phyloP scores from a whole-genome alignment of 2,888 invertebrate species.

The Plagodis pulveraria region DNA sequence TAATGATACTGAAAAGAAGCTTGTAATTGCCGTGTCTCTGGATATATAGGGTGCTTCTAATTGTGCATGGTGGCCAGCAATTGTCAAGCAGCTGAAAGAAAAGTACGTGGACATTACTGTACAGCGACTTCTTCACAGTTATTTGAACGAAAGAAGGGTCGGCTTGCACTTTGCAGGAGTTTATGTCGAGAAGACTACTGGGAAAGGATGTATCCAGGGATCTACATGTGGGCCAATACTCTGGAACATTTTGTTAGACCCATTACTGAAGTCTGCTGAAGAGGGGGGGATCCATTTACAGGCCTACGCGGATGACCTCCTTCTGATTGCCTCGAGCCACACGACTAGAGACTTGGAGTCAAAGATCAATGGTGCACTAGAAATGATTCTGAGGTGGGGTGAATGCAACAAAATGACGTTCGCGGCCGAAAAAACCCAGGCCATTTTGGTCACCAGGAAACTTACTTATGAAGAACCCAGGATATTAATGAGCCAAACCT shows the following conservation, averaged over 20 bases:
- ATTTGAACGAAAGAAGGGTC: background rate
- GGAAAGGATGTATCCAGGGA: background rate
- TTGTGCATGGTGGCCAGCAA: background rate
- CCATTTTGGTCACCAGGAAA: background rate
- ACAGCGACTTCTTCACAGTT: background rate
- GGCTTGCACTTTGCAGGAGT: too few relatives aligned
- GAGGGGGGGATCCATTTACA: background rate
- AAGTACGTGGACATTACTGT: background rate
- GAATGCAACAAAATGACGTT: background rate
- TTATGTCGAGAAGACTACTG: too few relatives aligned
- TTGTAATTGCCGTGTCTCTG: too few relatives aligned
- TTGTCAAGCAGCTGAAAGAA: background rate
- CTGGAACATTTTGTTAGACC: background rate
- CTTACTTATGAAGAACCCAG: background rate
- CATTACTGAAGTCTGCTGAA: background rate
- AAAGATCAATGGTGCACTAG: background rate
- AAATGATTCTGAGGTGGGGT: background rate
- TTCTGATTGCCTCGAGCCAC: background rate
- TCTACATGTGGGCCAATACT: background rate
- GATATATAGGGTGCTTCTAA: too few relatives aligned
- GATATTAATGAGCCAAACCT: background rate
- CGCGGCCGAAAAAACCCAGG: background rate
- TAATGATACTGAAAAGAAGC: too few relatives aligned
- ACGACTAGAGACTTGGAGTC: background rate
- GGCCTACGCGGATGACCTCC: conserved; percentile 1